These are phyloP conservation scores for Drosophila fungiperda DNA, from an alignment of 2,888 invertebrate genomes.

Conservation along the genomic window DNA sequence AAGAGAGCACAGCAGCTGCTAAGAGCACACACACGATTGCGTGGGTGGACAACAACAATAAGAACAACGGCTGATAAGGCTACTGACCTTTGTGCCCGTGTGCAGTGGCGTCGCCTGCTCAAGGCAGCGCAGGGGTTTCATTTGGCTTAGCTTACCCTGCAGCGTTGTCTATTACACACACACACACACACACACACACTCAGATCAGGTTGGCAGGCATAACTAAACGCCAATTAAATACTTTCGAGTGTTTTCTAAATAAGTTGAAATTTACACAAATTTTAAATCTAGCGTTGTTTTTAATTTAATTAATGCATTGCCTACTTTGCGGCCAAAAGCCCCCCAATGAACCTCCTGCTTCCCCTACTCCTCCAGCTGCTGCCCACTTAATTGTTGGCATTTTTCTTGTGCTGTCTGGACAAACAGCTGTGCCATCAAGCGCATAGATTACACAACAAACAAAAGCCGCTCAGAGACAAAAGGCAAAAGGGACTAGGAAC, in stretches of 20 bases:
- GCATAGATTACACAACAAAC: constrained; percentile 82
- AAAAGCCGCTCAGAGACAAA: constrained; percentile 76
- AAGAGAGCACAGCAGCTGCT: constrained; percentile 13
- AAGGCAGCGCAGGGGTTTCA: constrained; percentile 10
- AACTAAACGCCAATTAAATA: constrained; percentile 62
- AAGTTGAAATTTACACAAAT: constrained; percentile 75
- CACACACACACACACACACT: constrained; percentile 12
- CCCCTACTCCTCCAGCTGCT: constrained; percentile 12
- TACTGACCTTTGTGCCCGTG: constrained; percentile 72
- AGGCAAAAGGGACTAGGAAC: constrained; percentile 30
- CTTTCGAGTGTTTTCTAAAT: constrained; percentile 78
- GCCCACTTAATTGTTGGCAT: constrained; percentile 81
- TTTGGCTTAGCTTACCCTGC: constrained; percentile 34
- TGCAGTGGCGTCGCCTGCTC: constrained; percentile 65
- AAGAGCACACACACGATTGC: constrained; percentile 24
- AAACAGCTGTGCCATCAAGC: constrained; percentile 81
- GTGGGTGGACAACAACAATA: constrained; percentile 51
- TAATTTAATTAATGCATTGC: constrained; percentile 82
- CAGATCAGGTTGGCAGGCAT: constrained; percentile 54
- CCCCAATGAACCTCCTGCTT: neutral
- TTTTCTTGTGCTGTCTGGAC: constrained; percentile 77
- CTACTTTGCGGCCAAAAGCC: constrained; percentile 34
- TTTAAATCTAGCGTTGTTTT: constrained; percentile 70
- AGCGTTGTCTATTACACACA: constrained; percentile 8
- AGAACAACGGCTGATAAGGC: constrained; percentile 68